Conservation (phyloP, 2,888 invertebrate genomes). For the Drosophila subsilvestris region DNA sequence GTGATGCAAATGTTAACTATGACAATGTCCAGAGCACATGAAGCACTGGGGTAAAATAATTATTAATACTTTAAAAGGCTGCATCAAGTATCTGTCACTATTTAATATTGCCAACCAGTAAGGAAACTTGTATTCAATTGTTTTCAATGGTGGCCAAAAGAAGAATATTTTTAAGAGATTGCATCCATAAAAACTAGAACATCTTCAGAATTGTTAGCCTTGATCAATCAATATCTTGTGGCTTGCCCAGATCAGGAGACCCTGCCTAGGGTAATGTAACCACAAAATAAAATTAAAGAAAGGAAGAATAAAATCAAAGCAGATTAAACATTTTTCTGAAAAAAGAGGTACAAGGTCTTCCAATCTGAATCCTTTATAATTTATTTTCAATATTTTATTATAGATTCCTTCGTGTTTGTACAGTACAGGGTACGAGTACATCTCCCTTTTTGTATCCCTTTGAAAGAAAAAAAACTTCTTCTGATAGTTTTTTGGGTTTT, state of each 20-base stretch:
- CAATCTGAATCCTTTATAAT: no score
- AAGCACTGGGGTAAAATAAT: neutral
- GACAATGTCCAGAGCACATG: no score
- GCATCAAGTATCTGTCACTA: fast-evolving
- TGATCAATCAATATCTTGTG: neutral
- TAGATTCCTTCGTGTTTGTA: neutral
- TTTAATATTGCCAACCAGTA: no score
- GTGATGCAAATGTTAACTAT: neutral
- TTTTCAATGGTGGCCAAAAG: no score
- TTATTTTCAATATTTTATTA: neutral
- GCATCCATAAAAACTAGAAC: neutral
- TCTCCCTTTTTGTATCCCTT: neutral
- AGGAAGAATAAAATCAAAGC: neutral
- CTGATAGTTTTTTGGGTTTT: conserved; percentile 7
- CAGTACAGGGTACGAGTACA: conserved; percentile 26
- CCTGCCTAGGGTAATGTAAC: neutral
- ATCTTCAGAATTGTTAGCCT: neutral
- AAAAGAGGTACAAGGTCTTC: no score
- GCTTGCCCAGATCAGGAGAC: neutral
- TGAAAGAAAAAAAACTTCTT: neutral
- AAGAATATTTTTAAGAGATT: no score
- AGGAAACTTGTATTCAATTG: no score
- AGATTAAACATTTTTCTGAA: neutral
- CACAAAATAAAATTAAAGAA: neutral
- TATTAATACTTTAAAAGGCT: neutral